Base-by-base conservation (phyloP, 2,113 vertebrate genomes). In the Poicephalus gulielmi region DNA sequence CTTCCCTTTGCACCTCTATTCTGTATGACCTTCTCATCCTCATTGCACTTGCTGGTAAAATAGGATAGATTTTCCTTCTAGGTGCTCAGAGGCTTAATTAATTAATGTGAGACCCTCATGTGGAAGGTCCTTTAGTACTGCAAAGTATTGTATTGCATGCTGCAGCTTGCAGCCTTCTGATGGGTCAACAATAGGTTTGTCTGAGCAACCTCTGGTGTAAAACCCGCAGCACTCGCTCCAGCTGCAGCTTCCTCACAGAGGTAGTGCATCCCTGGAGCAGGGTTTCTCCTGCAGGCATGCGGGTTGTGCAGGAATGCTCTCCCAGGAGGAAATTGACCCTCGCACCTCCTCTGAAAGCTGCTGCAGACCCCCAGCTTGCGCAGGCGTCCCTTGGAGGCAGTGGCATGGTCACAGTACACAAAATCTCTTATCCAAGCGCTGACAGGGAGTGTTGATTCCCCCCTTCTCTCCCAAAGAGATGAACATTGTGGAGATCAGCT, bases 31-130 rank as follows among this genome's bases (percentile, higher is more conserved):
- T 96, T 53, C 12, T 75, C 71, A 47, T 92, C 78, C 94, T 89
- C 95, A 92, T 90, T 97, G 83, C 41, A 8, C 92, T 94, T 93
- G 79, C 92, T 64, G 73, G 94, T 81, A 95, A 97, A 96, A 96
- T 95, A 89, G 95, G 96, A 97, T 97, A 97, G 93, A 90, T 96
- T 97, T 97, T 97, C 95, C 86, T 94, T 88, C 88, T 93, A 92
- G 92, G 90, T 81, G 71, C 86, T 92, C 92, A 39, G 64, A 88
- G 76, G 92, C 94, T 95, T 96, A 90, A 96, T 97, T 97, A 94
- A 96, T 97, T 97, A 92, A 97, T 96, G 94, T 1, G 90, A 95
- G 96, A 97, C 95, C 93, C 95, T 97, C 95, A 93, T 96, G 79
- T 37, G 8, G 93, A 97, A 97, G 94, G 93, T 97, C 90, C 52